Base-by-base conservation (phyloP, 2,113 vertebrate genomes). In the Menidia beryllina region DNA sequence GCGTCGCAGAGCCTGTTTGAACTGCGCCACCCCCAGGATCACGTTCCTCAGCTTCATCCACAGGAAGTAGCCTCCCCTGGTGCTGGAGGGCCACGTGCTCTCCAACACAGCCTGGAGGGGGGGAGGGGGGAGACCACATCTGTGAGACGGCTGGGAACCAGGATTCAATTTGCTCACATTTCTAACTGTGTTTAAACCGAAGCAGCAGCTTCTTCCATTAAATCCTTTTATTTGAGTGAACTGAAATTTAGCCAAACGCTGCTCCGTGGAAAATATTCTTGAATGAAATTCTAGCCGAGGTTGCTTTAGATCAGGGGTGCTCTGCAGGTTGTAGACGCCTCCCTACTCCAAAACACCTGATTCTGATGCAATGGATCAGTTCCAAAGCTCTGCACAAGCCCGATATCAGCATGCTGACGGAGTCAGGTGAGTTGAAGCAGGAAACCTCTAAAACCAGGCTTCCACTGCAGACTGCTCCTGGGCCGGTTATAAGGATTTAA, bases 11-110 rank as follows among this genome's bases (percentile, higher is more conserved):
- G 94, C 95, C 87, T 86, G 96, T 88, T 96, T 97, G 86, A 99
- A 99, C 78, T 97, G 97, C 11, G 95, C 94, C 88, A 97, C 94
- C 69, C 95, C 97, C 54, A 97, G 91, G 39, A 99, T 80, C 26
- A 99, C 97, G 1, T 99, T 99, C 59, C 98, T 93, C 88, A 99
- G 90, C 91, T 98, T 99, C 92, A 96, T 98, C 98, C 98, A 99
- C 23, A 98, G 93, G 90, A 98, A 98, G 88, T 96, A 97, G 36
- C 96, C 98, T 79, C 97, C 97, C 87, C 95, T 93, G 77, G 96
- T 98, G 88, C 95, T 96, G 51, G 97, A 97, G 57, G 98, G 98
- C 98, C 98, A 99, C 8, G 96, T 98, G 73, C 97, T 99, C 91
- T 99, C 98, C 90, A 99, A 86, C 86, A 99, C 97, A 0, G 97